A percentile compares a stretch with the other conserved stretches of the same genome.
Evolutionary conservation across 2,113 vertebrate genomes (phyloP).

Genomic region (Lota lota): DNA sequence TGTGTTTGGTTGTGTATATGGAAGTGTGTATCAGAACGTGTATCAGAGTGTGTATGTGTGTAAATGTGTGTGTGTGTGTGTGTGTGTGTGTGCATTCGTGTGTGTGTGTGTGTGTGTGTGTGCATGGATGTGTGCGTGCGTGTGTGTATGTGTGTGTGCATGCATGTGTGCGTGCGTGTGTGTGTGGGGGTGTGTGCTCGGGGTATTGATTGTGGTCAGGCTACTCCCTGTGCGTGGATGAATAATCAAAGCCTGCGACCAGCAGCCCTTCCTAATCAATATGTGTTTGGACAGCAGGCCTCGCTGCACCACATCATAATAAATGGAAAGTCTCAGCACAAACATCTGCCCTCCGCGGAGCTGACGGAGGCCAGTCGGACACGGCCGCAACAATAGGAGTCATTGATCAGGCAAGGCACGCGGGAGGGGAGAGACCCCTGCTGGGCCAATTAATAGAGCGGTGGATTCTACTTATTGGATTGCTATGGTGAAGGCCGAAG

Average conservation of each 20-base stretch:
- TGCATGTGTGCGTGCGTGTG: constrained; percentile 7
- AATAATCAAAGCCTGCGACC: constrained; percentile 61
- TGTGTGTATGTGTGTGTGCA: constrained; percentile 1
- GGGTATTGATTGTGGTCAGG: constrained; percentile 54
- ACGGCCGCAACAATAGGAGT: constrained; percentile 52
- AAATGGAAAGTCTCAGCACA: constrained; percentile 56
- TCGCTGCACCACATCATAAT: constrained; percentile 61
- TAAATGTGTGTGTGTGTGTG: too few relatives aligned
- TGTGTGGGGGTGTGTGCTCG: constrained; percentile 49
- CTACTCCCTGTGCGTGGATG: constrained; percentile 59
- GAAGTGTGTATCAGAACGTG: too few relatives aligned
- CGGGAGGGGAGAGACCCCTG: constrained; percentile 48
- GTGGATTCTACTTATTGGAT: constrained; percentile 46
- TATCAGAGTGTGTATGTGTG: too few relatives aligned
- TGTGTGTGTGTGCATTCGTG: not conserved
- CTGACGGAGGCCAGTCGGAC: constrained; percentile 62
- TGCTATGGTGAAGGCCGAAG: constrained; percentile 31
- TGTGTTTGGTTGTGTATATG: too few relatives aligned
- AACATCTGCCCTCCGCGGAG: constrained; percentile 63
- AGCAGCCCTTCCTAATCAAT: constrained; percentile 64
- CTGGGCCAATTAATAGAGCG: constrained; percentile 54
- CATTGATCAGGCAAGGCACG: constrained; percentile 52
- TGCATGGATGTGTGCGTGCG: not conserved
- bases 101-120: not conserved
- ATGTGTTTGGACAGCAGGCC: constrained; percentile 56